Base-by-base conservation (phyloP, 2,888 invertebrate genomes). In the Villa cingulata region DNA sequence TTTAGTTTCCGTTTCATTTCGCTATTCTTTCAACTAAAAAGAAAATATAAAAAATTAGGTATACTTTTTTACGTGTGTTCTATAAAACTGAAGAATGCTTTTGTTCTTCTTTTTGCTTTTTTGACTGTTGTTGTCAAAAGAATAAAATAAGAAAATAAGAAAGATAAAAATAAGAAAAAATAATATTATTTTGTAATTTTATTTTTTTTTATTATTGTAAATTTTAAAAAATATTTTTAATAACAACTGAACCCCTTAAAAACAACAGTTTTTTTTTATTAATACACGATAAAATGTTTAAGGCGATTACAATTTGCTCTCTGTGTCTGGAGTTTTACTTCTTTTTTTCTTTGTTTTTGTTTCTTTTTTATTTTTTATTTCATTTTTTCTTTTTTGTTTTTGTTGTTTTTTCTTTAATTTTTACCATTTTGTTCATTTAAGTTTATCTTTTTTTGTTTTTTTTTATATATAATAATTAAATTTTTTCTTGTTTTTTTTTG, bases 231-330 rank as follows among this genome's bases (percentile, higher is more conserved):
- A 46, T n/a, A 46, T 46, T 41, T 46, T 40, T 41, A 46, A 46
- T 46, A 46, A 46, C 46, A 46, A 46, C 46, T 46, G 41, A 46
- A 46, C 46, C 46, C 46, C 46, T 46, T 46, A 46, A 41, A 46
- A 46, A 46, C 40, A 46, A 46, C 41, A 36, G 46, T 46, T 41
- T 36, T 34, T 45, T 40, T 40, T 45, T 40, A 40, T 41, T 17
- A 37, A 46, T 41, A 41, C 34, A 41, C 46, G 41, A 46, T 46
- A 46, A n/a, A n/a, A 16, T 36, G n/a, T 46, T 43, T 17, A 37
- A 18, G 37, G 37, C 16, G 37, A 37, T 37, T 37, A 37, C 37
- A 37, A 37, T 37, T 37, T 37, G 12, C 29, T 32, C 12, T 32
- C 29, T 32, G 29, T 32, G 29, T 32, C 29, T 32, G 29, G 29